Percentiles rank a stretch among this genome's conserved stretches.
Evolutionary conservation across 1,140 invertebrate species (phyloP).

Genomic region (Drosophila bocki): DNA sequence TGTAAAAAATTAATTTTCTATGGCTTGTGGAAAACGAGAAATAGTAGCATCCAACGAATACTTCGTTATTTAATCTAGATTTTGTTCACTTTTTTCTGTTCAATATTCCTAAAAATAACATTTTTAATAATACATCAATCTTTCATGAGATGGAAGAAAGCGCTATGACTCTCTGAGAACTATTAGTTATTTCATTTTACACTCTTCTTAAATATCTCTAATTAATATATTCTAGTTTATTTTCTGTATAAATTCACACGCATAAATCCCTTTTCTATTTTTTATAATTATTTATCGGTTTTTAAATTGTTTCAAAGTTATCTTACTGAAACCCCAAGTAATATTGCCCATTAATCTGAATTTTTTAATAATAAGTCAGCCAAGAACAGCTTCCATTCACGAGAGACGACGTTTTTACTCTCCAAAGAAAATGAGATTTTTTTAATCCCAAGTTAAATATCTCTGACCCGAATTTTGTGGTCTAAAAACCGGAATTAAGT

Average conservation of each 20-base stretch:
- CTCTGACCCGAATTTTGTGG: conserved; percentile 36
- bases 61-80: not conserved
- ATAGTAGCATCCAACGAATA: not conserved
- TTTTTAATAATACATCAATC: too few species aligned
- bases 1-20: not conserved
- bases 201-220: not conserved
- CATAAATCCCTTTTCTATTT: not conserved
- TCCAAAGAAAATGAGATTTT: conserved; percentile 8
- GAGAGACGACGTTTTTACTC: not conserved
- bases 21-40: not conserved
- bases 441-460: conserved; percentile 32
- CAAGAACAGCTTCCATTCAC: not conserved
- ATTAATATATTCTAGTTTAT: not conserved
- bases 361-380: conserved; percentile 3
- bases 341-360: not conserved
- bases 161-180: too few species aligned
- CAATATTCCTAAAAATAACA: not conserved
- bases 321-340: not conserved
- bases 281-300: not conserved
- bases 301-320: not conserved
- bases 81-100: not conserved
- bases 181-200: too few species aligned
- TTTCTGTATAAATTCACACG: too few species aligned
- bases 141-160: too few species aligned
- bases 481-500: conserved; percentile 44